phyloP scores from a whole-genome alignment of 1,140 invertebrate species.

The Anoplolepis gracilipes region DNA sequence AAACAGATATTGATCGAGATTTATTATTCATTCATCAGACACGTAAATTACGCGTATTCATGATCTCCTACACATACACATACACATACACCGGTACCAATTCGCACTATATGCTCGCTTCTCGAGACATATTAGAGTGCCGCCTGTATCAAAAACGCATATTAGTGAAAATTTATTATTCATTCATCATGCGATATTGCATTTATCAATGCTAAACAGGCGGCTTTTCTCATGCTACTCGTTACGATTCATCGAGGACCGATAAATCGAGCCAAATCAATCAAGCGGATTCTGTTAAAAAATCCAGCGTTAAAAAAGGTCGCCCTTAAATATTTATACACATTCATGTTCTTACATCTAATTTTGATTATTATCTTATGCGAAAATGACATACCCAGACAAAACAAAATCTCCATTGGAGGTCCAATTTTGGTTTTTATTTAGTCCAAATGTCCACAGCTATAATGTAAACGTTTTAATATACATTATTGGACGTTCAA shows the following conservation, averaged over 20 bases:
- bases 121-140: neutral
- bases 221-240: neutral
- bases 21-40: constrained; percentile 47
- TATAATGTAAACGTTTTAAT: too few relatives aligned
- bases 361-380: neutral
- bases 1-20: constrained; percentile 23
- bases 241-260: neutral
- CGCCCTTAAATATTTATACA: constrained; percentile 10
- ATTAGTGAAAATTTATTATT: constrained; percentile 4
- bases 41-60: constrained; percentile 35
- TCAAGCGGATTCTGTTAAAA: neutral
- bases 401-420: too few relatives aligned
- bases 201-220: neutral
- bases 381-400: neutral
- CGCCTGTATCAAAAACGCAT: neutral
- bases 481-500: too few relatives aligned
- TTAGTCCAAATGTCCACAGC: too few relatives aligned
- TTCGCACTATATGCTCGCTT: neutral
- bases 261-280: constrained; percentile 5
- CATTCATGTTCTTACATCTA: neutral
- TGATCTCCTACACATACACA: neutral
- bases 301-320: constrained; percentile 15
- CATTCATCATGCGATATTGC: constrained; percentile 26
- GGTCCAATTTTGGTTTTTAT: too few relatives aligned
- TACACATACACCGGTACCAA: too few relatives aligned